phyloP scores from a whole-genome alignment of 2,888 invertebrate genomes.

The Cheiracanthium punctorium region DNA sequence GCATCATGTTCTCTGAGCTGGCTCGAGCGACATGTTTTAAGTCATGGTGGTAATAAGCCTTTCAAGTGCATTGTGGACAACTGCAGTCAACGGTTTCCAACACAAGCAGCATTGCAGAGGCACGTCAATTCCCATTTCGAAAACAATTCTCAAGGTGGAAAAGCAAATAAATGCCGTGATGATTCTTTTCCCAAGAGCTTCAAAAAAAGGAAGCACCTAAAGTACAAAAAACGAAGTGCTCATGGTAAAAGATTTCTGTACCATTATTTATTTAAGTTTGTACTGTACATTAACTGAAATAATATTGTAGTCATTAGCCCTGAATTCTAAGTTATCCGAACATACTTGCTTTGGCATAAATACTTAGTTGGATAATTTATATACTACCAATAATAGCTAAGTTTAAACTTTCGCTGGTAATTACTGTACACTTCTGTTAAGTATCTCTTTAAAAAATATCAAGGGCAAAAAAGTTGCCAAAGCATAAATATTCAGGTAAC shows the following conservation, averaged over 20 bases:
- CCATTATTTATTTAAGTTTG: no score
- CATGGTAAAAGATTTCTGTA: conserved; percentile 29
- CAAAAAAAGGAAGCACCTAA: conserved; percentile 55
- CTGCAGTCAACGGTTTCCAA: conserved; percentile 82
- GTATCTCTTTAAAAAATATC: not conserved
- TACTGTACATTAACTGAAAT: no score
- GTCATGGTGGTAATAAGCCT: conserved; percentile 94
- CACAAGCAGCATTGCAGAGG: conserved; percentile 85
- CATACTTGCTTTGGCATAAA: no score
- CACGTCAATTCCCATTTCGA: conserved; percentile 78
- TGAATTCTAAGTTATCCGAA: no score
- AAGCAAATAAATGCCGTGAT: conserved; percentile 39
- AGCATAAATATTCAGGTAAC: no score
- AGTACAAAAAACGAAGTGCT: conserved; percentile 56
- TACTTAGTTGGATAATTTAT: no score
- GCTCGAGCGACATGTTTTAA: conserved; percentile 93
- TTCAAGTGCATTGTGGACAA: conserved; percentile 96
- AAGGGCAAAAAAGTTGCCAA: no score
- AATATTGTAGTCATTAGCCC: no score
- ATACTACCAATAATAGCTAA: no score
- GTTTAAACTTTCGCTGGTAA: no score
- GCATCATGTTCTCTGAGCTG: conserved; percentile 93
- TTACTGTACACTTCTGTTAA: not conserved
- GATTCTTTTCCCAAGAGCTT: conserved; percentile 47
- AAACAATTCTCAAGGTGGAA: conserved; percentile 24